Conservation (phyloP, 2,888 invertebrate species). For the Geophilus truncorum region DNA sequence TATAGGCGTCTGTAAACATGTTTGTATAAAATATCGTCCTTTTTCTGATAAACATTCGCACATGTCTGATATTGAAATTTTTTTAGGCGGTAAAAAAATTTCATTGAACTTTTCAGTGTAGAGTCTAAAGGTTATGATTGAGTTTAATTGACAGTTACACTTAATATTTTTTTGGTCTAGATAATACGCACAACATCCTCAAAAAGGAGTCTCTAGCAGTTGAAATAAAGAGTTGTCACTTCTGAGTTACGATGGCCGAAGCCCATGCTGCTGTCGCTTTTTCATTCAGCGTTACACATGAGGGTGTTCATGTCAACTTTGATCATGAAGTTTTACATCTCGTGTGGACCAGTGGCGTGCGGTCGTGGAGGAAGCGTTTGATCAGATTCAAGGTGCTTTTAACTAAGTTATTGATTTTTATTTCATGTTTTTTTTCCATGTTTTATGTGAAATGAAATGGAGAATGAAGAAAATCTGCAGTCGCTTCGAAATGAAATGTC, state of each 20-base stretch:
- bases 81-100: too few species aligned
- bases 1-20: too few species aligned
- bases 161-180: neutral
- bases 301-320: slow-evolving; percentile 96
- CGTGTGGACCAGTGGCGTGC: slow-evolving; percentile 88
- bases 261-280: slow-evolving; percentile 97
- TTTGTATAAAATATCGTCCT: neutral
- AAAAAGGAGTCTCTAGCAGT: neutral
- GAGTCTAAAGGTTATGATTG: too few species aligned
- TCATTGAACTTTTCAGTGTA: too few species aligned
- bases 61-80: too few species aligned
- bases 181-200: neutral
- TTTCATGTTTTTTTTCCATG: too few species aligned
- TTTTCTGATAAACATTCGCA: neutral
- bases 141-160: neutral
- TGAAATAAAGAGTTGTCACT: neutral
- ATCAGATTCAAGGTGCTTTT: slow-evolving; percentile 81
- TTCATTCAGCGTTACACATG: slow-evolving; percentile 94
- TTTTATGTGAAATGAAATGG: too few species aligned
- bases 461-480: too few species aligned
- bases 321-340: slow-evolving; percentile 93
- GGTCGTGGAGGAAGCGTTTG: slow-evolving; percentile 92
- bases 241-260: slow-evolving; percentile 76
- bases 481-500: too few species aligned
- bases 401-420: neutral